Base-by-base conservation (phyloP, 2,113 vertebrate genomes). In the Marmota monax region DNA sequence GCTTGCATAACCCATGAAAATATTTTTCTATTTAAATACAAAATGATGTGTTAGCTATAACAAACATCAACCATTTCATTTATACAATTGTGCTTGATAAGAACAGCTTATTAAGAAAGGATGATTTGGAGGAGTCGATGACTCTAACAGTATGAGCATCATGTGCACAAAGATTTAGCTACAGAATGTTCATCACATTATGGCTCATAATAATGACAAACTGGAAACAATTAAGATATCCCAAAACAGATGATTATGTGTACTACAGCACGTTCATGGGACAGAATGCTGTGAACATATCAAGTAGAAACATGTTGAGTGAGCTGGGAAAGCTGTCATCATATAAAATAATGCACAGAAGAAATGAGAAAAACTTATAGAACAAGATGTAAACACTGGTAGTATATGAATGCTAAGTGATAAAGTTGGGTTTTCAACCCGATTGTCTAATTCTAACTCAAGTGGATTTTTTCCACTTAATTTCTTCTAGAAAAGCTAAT, bases 21-120 rank as follows among this genome's bases (percentile, higher is more conserved):
- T 45, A 85, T 86, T 61, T 79, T 83, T 72, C 83, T 84, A 48
- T 72, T 73, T 72, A 77, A 88, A 72, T 27, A 88, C 56, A 84
- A 82, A 84, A 92, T 72, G 5, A 65, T 73, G 16, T 72, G 34
- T 22, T 63, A 83, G 18, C 51, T 77, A 56, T 70, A 96, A 73
- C 29, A 92, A 84, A 79, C 29, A 92, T 45, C 61, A 86, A 69
- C 16, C n/a, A 88, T 78, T 88, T 92, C 84, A 95, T 92, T 88
- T 79, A 79, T 32, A 78, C 73, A 89, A 73, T 14, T 78, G n/a
- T 58, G 45, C 58, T 88, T 58, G 14, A 83, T 83, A 88, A 70
- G 34, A 88, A 83, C 56, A 22, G 16, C 48, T 58, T 86, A 29
- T 77, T 85, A 84, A 63, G 29, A 88, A 84, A 25, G 53, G 53